Conservation (phyloP, 2,888 invertebrate genomes). For the Macrosoma leucophasiata region DNA sequence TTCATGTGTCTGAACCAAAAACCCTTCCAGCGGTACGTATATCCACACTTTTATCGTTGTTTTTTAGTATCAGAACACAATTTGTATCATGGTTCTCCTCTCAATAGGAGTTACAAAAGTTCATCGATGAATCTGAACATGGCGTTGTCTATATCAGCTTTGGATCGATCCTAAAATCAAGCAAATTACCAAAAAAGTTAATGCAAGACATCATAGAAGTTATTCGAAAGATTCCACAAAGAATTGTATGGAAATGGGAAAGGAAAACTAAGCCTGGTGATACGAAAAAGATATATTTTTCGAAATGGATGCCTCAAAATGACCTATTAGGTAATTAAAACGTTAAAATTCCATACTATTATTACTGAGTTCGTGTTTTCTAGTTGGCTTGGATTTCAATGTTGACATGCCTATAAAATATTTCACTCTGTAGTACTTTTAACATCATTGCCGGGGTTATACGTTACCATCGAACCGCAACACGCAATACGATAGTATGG, state of each 20-base stretch:
- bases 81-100: constrained; percentile 2
- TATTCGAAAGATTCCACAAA: constrained; percentile 76
- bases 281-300: constrained; percentile 71
- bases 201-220: constrained; percentile 75
- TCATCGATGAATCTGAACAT: constrained; percentile 76
- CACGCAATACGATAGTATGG: too few species aligned
- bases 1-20: constrained; percentile 48
- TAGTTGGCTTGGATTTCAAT: too few species aligned
- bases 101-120: constrained; percentile 73
- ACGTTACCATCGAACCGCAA: too few species aligned
- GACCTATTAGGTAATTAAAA: constrained; percentile 74
- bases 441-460: too few species aligned
- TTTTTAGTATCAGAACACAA: constrained; percentile 1
- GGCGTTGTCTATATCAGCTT: constrained; percentile 84
- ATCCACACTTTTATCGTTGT: neutral
- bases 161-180: constrained; percentile 82
- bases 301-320: constrained; percentile 79
- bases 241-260: constrained; percentile 85
- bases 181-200: constrained; percentile 75
- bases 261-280: constrained; percentile 65
- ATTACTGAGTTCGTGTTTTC: neutral
- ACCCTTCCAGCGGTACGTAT: constrained; percentile 42
- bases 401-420: too few species aligned
- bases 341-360: neutral
- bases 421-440: too few species aligned